Percentiles rank a stretch among this genome's conserved stretches.
Evolutionary conservation across 2,113 vertebrate species (phyloP).

Genomic region (Labeo catla): DNA sequence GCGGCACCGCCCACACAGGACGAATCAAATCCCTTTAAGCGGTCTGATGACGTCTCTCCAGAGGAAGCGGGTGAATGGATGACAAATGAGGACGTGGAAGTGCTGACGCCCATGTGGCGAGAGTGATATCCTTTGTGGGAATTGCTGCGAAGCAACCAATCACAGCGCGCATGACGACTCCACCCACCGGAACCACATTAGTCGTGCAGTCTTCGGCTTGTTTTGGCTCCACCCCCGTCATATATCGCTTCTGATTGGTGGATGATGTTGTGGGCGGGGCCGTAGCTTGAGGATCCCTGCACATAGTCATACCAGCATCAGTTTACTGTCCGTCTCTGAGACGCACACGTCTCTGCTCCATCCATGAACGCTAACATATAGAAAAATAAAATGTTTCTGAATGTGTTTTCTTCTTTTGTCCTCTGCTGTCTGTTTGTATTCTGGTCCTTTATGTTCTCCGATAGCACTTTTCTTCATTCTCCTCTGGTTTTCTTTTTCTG

Average conservation of each 20-base stretch:
- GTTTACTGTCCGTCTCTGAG: conserved; percentile 66
- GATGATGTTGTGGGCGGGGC: conserved; percentile 48
- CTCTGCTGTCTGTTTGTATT: conserved; percentile 3
- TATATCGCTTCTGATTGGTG: conserved; percentile 43
- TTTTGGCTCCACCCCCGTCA: conserved; percentile 59
- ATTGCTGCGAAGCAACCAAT: conserved; percentile 14
- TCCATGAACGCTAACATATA: conserved; percentile 69
- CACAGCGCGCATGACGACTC: conserved; percentile 55
- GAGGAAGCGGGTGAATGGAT: conserved; percentile 5
- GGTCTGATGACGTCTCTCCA: conserved; percentile 27
- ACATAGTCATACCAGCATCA: conserved; percentile 65
- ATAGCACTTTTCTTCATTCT: conserved; percentile 66
- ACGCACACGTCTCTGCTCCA: conserved; percentile 67
- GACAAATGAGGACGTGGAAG: neutral
- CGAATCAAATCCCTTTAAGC: conserved; percentile 37
- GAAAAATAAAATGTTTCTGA: conserved; percentile 81
- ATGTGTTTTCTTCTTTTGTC: conserved; percentile 56
- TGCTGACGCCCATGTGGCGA: no score
- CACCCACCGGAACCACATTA: conserved; percentile 66
- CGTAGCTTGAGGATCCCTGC: conserved; percentile 60
- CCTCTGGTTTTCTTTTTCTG: conserved; percentile 57
- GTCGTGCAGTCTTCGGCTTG: conserved; percentile 63
- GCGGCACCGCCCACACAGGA: neutral
- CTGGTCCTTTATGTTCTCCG: neutral
- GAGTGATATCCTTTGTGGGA: conserved; percentile 17